These are phyloP conservation scores for Eulemur macaco DNA, from an alignment of 2,113 vertebrate genomes.

Conservation along the genomic window DNA sequence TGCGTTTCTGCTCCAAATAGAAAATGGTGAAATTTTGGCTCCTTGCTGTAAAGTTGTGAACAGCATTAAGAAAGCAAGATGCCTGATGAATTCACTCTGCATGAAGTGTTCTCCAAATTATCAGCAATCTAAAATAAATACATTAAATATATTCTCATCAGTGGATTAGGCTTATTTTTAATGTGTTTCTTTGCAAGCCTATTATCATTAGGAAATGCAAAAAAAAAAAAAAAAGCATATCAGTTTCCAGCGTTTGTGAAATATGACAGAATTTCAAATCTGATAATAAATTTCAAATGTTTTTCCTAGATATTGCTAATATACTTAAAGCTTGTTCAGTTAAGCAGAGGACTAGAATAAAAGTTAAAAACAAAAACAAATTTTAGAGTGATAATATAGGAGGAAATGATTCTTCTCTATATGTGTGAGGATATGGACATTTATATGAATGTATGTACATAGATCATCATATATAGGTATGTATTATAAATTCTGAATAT, in stretches of 20 bases:
- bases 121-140: conserved; percentile 77
- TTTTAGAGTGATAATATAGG: background rate
- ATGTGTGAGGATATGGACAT: background rate
- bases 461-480: background rate
- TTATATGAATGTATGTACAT: background rate
- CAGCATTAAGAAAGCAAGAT: conserved; percentile 72
- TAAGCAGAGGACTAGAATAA: conserved; percentile 42
- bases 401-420: background rate
- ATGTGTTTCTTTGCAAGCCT: conserved; percentile 64
- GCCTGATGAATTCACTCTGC: conserved; percentile 76
- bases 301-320: conserved; percentile 47
- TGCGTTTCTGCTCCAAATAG: conserved; percentile 45
- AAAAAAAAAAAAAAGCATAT: background rate
- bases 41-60: conserved; percentile 72
- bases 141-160: conserved; percentile 75
- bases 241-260: background rate
- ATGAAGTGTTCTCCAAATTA: conserved; percentile 77
- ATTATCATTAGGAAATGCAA: conserved; percentile 62
- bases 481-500: background rate
- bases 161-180: conserved; percentile 63
- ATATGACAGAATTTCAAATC: conserved; percentile 50
- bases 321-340: conserved; percentile 63
- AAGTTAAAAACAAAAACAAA: conserved; percentile 52
- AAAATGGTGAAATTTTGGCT: conserved; percentile 65
- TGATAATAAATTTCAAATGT: conserved; percentile 56